These are phyloP conservation scores for Bembecia ichneumoniformis DNA, from an alignment of 2,888 invertebrate species.

Conservation along the genomic window DNA sequence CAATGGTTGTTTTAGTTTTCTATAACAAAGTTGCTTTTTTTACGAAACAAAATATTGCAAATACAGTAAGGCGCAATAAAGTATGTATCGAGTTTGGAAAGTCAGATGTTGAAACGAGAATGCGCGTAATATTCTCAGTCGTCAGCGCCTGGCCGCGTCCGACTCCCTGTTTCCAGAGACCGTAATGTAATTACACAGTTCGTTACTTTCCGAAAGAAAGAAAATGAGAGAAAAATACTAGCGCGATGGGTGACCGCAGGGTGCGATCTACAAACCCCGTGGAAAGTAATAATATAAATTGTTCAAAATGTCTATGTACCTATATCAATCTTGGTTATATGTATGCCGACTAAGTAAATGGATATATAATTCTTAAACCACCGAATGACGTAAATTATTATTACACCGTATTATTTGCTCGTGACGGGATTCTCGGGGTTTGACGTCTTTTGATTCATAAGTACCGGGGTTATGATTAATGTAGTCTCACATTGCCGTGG, in stretches of 20 bases:
- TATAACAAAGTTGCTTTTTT: no score
- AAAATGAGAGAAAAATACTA: constrained; percentile 50
- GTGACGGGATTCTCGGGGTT: constrained; percentile 7
- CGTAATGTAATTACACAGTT: constrained; percentile 49
- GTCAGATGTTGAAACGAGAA: constrained; percentile 24
- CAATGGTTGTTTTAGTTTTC: no score
- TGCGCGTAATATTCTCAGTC: constrained; percentile 30
- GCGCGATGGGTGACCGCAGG: constrained; percentile 22
- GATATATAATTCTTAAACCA: no score
- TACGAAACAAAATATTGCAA: no score
- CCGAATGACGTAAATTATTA: no score
- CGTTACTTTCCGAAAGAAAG: constrained; percentile 56
- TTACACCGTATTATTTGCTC: neutral
- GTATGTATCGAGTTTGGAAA: constrained; percentile 17
- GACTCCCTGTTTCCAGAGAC: constrained; percentile 30
- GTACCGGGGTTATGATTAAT: constrained; percentile 40
- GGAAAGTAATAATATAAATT: constrained; percentile 2
- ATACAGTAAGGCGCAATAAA: constrained; percentile 2
- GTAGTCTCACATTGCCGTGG: constrained; percentile 39
- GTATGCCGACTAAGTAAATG: no score
- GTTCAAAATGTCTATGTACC: neutral
- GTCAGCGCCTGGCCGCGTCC: constrained; percentile 37
- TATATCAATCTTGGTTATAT: no score
- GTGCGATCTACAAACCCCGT: constrained; percentile 20
- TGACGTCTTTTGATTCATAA: constrained; percentile 37